Evolutionary conservation across 2,113 vertebrate genomes (phyloP), one percentile per base, ranked within the genome.

Genomic region (Ceuthmochares aereus): DNA sequence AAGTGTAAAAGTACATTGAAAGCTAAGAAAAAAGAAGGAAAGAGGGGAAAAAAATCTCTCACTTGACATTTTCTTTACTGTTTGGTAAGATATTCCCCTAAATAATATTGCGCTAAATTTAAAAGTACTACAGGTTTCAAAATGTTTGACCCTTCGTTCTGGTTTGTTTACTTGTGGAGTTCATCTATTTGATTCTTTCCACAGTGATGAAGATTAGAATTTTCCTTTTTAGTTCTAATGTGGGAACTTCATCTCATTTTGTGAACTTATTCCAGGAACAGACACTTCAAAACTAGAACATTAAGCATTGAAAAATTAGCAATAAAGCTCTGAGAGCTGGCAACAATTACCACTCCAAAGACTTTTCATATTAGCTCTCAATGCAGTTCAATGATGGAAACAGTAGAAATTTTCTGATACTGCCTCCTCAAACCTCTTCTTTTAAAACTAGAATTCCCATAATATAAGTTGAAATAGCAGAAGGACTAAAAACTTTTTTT

Each of bases 181-280:
- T 84, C 4, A 66, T 70, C 34, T 60, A n/a, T 77, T 87, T 77
- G 12, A 69, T 69, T 87, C 36, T 86, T 94, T 77, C 45, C 42
- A 37, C n/a, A 51, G 32, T 77, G 47, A 51, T 0, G 20, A 84
- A 84, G 58, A 89, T 70, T 47, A 56, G 27, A 73, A 78, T 82
- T 84, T 91, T 87, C 43, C 9, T 40, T 79, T 84, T 75, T 30
- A 62, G 27, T 52, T 84, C 59, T 68, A 85, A 60, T 0, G 0
- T 63, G 56, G n/a, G 32, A 91, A 82, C 37, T 74, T 82, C 67
- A 87, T 78, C 17, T 80, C 40, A 64, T 80, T 92, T 84, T 74
- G 30, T 70, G 59, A 84, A 27, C n/a, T 91, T 47, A 87, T 67
- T 91, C 45, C 51, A 87, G 84, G 68, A 86, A 89, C 32, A 2